Percentiles rank a stretch among this genome's conserved stretches.
Evolutionary conservation across 2,888 invertebrate genomes (phyloP).

Genomic region (Tenthredo amoena): DNA sequence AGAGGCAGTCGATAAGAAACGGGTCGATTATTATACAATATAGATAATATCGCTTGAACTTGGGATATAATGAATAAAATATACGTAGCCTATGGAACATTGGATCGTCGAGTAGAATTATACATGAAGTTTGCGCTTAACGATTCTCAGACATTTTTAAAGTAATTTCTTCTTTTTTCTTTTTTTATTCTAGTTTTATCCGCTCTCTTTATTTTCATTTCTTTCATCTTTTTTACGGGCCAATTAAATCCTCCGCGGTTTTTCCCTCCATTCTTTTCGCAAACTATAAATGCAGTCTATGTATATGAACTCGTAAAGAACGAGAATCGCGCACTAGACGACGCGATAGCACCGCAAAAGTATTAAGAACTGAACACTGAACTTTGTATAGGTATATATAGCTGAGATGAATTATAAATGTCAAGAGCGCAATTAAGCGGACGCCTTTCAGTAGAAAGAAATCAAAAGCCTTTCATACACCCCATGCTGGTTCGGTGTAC

Average conservation of each 20-base stretch:
- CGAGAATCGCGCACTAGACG: not conserved
- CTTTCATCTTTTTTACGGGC: not conserved
- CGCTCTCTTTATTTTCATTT: not conserved
- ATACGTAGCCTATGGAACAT: not conserved
- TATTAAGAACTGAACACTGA: conserved; percentile 8
- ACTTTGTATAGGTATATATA: not conserved
- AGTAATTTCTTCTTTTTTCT: not conserved
- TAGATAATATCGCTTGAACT: not conserved
- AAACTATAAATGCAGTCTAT: not conserved
- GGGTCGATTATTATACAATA: conserved; percentile 14
- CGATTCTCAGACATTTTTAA: not conserved
- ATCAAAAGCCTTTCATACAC: conserved; percentile 39
- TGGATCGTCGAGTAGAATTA: not conserved
- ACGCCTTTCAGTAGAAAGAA: conserved; percentile 39
- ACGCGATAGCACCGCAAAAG: not conserved
- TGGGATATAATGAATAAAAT: not conserved
- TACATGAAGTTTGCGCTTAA: not conserved
- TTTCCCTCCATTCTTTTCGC: not conserved
- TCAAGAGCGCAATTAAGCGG: conserved; percentile 50
- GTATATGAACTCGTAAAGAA: not conserved
- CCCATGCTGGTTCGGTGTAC: not conserved
- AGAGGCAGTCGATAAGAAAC: not conserved
- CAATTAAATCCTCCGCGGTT: conserved; percentile 5
- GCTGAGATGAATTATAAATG: conserved; percentile 43
- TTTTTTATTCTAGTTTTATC: not conserved